phyloP scores from a whole-genome alignment of 2,113 vertebrate species.

The Choloepus hoffmanni region DNA sequence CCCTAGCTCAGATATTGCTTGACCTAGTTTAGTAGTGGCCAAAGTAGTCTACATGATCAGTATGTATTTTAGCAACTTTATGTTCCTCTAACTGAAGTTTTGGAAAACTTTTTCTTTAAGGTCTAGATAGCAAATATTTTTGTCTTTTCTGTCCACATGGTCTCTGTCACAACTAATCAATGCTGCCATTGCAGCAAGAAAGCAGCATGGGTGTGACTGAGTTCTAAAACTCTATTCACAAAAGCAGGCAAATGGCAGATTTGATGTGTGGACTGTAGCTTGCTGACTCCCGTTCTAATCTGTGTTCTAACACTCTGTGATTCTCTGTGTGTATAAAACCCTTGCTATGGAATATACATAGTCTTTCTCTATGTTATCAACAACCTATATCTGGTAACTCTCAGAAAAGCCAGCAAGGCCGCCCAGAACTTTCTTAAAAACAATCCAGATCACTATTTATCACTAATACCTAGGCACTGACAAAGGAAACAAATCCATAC shows the following conservation, averaged over 20 bases:
- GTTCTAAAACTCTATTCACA: too few relatives aligned
- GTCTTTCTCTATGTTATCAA: too few relatives aligned
- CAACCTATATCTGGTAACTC: background rate
- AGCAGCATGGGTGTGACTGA: background rate
- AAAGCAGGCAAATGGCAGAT: too few relatives aligned
- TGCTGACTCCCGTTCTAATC: background rate
- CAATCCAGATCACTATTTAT: too few relatives aligned
- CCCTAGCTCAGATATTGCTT: background rate
- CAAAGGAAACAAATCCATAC: background rate
- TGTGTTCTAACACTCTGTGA: background rate
- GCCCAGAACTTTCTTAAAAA: background rate
- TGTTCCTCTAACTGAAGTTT: background rate
- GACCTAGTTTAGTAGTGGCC: background rate
- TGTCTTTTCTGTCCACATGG: background rate
- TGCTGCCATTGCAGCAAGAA: background rate
- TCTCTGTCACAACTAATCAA: background rate
- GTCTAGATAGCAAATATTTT: background rate
- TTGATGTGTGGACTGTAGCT: background rate
- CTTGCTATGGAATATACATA: too few relatives aligned
- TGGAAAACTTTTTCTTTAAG: background rate
- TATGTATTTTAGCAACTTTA: too few relatives aligned
- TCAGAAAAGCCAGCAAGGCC: background rate
- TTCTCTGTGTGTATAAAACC: background rate
- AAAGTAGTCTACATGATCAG: too few relatives aligned
- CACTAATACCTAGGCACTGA: background rate